phyloP scores from a whole-genome alignment of 2,113 vertebrate genomes.

The Montifringilla adamsi region DNA sequence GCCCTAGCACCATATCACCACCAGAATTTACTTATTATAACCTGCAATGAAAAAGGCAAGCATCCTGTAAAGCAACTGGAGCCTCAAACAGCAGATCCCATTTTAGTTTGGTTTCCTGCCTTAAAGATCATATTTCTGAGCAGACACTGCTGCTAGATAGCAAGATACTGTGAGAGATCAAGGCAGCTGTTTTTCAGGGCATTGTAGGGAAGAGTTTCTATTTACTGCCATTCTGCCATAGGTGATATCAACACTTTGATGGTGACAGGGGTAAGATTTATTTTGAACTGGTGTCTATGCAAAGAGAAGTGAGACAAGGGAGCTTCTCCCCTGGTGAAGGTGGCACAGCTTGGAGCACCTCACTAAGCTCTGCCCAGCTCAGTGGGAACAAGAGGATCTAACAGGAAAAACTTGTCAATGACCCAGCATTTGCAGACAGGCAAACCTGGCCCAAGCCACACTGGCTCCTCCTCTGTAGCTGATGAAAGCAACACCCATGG shows the following conservation, averaged over 20 bases:
- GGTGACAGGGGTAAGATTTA: not conserved
- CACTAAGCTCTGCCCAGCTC: not conserved
- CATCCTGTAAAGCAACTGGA: constrained; percentile 11
- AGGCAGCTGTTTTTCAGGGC: not conserved
- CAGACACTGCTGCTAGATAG: not conserved
- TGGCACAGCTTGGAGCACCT: not conserved
- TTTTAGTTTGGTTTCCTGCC: constrained; percentile 23
- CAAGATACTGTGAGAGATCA: not conserved
- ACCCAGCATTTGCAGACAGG: not conserved
- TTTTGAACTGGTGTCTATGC: not conserved
- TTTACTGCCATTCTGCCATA: not conserved
- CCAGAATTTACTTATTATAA: constrained; percentile 29
- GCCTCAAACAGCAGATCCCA: not conserved
- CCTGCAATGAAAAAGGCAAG: constrained; percentile 32
- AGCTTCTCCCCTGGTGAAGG: not conserved
- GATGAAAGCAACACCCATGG: not conserved
- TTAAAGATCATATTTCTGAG: constrained; percentile 7
- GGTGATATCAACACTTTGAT: not conserved
- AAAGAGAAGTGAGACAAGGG: not conserved
- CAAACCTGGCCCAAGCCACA: not conserved
- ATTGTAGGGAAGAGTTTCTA: not conserved
- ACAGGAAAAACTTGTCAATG: not conserved
- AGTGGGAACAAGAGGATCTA: not conserved
- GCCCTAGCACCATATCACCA: not conserved
- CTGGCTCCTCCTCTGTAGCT: not conserved